Evolutionary conservation across 2,113 vertebrate genomes (phyloP), one percentile per base, ranked within the genome.

Genomic region (Serinus canaria): DNA sequence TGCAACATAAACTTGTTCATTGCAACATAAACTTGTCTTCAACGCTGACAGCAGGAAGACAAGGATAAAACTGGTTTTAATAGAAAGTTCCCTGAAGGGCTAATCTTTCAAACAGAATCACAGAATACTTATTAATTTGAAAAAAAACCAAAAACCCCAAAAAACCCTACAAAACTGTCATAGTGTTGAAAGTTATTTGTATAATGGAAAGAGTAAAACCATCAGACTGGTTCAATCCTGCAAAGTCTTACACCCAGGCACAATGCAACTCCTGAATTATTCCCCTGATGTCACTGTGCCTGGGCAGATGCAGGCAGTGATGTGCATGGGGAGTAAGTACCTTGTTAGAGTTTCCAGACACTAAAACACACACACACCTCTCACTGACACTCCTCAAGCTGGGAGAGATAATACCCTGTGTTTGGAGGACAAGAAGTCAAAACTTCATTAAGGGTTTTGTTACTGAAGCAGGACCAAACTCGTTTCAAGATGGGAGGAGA

Each of bases 91-190:
- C 96, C 84, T 63, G 53, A 89, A 83, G 81, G 83, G 72, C 84
- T 87, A 22, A 87, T 83, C 73, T 90, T 96, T 96, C 94, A 95
- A 86, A 59, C 39, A 68, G 70, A 88, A 95, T 58, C 62, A 52
- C 35, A 68, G 75, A 70, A 67, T 68, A 33, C 50, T 81, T 63
- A 23, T 8, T 92, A 37, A 79, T 89, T 91, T 35, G 33, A 6
- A 33, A 19, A 31, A 30, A 50, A 24, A 13, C 2, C 7, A 46
- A 52, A 63, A 49, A 8, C 6, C 0, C 1, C 5, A 16, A 33
- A 35, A 14, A 67, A 1, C 0, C 10, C 31, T 15, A 10, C 20
- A 41, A 52, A 39, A 7, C 22, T 69, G 30, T 44, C 75, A 53
- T 62, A 49, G 39, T 13, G 1, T 75, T 69, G 52, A 92, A 95